Evolutionary conservation across 2,797 vertebrate genomes (phyloP).

Genomic region (Iguana delicatissima): DNA sequence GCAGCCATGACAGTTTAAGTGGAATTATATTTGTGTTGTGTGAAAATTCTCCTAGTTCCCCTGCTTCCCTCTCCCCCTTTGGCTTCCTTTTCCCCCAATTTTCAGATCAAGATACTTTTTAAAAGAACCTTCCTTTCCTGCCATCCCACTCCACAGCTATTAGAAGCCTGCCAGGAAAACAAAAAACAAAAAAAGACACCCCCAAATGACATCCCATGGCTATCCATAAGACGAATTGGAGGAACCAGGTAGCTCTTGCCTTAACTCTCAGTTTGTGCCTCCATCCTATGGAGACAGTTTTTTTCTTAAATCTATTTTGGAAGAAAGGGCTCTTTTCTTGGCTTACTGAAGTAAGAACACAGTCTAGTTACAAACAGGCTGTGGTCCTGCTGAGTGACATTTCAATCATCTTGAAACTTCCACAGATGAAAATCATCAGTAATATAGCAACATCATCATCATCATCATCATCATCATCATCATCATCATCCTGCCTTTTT

Average conservation of each 20-base stretch:
- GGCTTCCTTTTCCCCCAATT: neutral
- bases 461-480: too few species aligned
- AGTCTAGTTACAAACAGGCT: slow-evolving; percentile 28
- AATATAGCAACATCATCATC: slow-evolving; percentile 45
- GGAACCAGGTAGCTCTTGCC: neutral
- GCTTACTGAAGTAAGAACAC: slow-evolving; percentile 33
- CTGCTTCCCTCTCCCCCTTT: neutral
- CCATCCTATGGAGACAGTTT: slow-evolving; percentile 12
- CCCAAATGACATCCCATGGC: neutral
- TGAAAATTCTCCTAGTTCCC: too few species aligned
- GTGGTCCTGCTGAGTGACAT: slow-evolving; percentile 43
- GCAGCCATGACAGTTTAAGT: too few species aligned
- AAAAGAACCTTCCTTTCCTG: neutral
- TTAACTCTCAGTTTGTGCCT: neutral
- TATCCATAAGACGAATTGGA: neutral
- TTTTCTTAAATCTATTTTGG: slow-evolving; percentile 22
- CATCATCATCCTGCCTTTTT: too few species aligned
- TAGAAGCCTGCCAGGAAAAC: neutral
- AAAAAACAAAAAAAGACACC: neutral
- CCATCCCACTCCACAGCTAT: neutral
- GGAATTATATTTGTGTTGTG: too few species aligned
- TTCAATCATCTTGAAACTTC: slow-evolving; percentile 50
- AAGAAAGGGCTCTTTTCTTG: slow-evolving; percentile 39
- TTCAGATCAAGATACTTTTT: neutral
- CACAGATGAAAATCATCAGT: slow-evolving; percentile 48